phyloP scores from a whole-genome alignment of 1,140 invertebrate species.

The Drosophila quadrilineata region DNA sequence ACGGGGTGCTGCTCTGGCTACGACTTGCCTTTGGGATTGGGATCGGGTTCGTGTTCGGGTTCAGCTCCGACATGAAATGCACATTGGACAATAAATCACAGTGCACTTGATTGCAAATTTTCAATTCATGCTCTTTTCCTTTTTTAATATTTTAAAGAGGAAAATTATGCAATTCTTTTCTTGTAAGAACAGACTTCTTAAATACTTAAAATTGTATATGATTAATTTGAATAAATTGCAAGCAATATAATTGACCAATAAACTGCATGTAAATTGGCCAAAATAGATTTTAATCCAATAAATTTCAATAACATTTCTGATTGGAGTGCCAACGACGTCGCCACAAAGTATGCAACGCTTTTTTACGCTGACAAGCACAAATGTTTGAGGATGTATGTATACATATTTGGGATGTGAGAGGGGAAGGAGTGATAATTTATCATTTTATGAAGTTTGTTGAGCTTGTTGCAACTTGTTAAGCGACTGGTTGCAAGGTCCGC shows the following conservation, averaged over 20 bases:
- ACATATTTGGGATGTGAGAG: background rate
- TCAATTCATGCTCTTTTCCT: no score
- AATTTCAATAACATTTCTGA: background rate
- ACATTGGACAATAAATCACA: slow-evolving; percentile 61
- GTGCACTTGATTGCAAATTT: slow-evolving; percentile 1
- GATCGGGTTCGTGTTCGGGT: no score
- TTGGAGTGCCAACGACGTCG: background rate
- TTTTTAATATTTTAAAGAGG: no score
- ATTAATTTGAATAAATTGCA: no score
- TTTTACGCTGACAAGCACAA: slow-evolving; percentile 18
- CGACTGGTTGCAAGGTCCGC: slow-evolving; percentile 16
- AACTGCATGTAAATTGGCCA: no score
- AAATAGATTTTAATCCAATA: no score
- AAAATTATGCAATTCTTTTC: no score
- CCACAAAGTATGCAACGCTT: slow-evolving; percentile 58
- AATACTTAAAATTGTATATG: no score
- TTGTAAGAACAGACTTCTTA: no score
- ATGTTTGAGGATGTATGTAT: background rate
- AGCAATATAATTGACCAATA: no score
- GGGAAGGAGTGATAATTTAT: slow-evolving; percentile 62
- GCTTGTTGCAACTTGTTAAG: slow-evolving; percentile 51
- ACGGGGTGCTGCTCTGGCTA: no score
- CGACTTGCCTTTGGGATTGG: no score
- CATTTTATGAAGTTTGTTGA: slow-evolving; percentile 53
- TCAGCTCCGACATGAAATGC: slow-evolving; percentile 35